phyloP scores from a whole-genome alignment of 2,113 vertebrate species.

The Nibea coibor region DNA sequence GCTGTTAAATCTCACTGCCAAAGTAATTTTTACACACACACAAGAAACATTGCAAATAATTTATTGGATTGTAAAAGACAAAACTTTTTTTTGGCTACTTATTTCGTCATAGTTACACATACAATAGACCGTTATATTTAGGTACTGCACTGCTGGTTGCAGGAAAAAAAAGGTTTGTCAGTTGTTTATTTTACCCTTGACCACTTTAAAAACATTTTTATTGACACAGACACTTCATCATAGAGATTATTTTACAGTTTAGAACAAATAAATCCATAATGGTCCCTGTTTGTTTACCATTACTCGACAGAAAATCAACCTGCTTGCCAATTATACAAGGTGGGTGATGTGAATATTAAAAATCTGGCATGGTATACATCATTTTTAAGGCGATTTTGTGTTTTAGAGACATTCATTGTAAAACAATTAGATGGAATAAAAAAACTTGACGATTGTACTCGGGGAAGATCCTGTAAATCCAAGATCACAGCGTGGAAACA shows the following conservation, averaged over 20 bases:
- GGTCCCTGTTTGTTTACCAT: background rate
- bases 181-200: too few relatives aligned
- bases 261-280: background rate
- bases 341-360: background rate
- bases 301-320: background rate
- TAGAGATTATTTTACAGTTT: background rate
- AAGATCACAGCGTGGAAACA: background rate
- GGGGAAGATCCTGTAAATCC: background rate
- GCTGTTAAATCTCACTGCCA: background rate
- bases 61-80: conserved; percentile 38
- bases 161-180: too few relatives aligned
- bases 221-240: background rate
- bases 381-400: background rate
- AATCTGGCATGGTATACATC: background rate
- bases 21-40: conserved; percentile 17
- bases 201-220: background rate
- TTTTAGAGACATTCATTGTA: background rate
- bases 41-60: conserved; percentile 39
- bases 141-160: background rate
- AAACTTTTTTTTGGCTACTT: background rate
- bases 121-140: background rate
- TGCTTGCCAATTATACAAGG: too few relatives aligned
- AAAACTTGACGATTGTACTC: conserved; percentile 4
- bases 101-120: background rate
- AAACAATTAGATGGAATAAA: background rate